Conservation (phyloP, 2,888 invertebrate species). For the Epinotia ramella region DNA sequence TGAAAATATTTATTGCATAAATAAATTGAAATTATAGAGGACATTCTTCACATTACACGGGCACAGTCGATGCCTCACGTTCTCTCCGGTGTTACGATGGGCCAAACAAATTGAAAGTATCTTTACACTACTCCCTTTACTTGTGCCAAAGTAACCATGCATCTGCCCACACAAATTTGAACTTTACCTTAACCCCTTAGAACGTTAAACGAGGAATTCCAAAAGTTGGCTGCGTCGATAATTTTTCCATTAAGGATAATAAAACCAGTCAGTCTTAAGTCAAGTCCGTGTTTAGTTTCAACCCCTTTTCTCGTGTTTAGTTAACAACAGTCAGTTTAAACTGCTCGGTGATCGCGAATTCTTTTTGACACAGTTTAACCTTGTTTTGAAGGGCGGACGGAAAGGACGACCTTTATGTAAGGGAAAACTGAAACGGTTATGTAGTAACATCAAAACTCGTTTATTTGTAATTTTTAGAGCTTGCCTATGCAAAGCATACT, state of each 20-base stretch:
- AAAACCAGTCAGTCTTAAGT: constrained; percentile 21
- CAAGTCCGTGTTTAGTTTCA: constrained; percentile 26
- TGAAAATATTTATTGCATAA: not conserved
- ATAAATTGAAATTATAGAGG: not conserved
- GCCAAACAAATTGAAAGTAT: constrained; percentile 34
- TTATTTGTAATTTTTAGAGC: not conserved
- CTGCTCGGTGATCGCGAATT: constrained; percentile 18
- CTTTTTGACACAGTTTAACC: constrained; percentile 14
- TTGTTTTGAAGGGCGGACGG: not conserved
- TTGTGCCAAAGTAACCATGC: not conserved
- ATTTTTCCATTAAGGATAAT: constrained; percentile 35
- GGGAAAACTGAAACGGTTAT: not conserved
- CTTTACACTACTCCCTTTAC: constrained; percentile 32
- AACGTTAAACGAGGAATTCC: not conserved
- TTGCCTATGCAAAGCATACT: not conserved
- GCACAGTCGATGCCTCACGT: constrained; percentile 15
- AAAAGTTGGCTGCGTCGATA: constrained; percentile 3
- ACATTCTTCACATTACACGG: not conserved
- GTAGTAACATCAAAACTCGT: not conserved
- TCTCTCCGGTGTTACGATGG: constrained; percentile 14
- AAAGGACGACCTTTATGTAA: not conserved
- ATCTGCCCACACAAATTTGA: not conserved
- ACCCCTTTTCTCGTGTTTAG: constrained; percentile 35
- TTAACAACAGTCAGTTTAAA: constrained; percentile 27
- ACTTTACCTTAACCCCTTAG: not conserved